Evolutionary conservation across 2,113 vertebrate species (phyloP).

Genomic region (Chloroceryle aenea): DNA sequence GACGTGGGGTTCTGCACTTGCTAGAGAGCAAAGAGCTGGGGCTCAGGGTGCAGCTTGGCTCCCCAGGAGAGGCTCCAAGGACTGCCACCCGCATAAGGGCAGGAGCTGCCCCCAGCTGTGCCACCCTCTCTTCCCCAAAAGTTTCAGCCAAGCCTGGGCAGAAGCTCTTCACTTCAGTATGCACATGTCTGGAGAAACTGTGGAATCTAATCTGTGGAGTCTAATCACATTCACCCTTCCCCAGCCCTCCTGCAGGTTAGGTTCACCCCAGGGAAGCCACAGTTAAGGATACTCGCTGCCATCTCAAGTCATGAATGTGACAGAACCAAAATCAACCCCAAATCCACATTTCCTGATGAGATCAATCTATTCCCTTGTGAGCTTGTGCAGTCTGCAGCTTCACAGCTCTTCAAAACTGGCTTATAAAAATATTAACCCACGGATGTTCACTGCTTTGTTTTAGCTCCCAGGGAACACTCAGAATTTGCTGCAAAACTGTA

Average conservation of each 20-base stretch:
- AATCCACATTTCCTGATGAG: not conserved
- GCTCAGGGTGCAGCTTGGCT: not conserved
- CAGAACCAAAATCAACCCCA: not conserved
- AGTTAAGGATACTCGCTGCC: not conserved
- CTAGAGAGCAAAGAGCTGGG: not conserved
- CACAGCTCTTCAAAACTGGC: not conserved
- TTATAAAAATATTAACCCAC: not conserved
- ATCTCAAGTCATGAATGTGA: not conserved
- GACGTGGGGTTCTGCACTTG: rapidly evolving
- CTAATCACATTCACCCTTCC: not conserved
- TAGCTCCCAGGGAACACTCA: not conserved
- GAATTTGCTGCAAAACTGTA: not conserved
- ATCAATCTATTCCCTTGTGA: not conserved
- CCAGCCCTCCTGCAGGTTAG: not conserved
- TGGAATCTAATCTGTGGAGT: not conserved
- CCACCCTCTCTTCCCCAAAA: not conserved
- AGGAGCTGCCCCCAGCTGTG: not conserved
- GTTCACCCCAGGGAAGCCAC: not conserved
- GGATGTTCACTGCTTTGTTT: not conserved
- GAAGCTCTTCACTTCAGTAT: not conserved
- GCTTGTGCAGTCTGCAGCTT: not conserved
- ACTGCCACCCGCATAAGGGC: not conserved
- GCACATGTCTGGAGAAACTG: not conserved
- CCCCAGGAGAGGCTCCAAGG: not conserved
- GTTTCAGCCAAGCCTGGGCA: not conserved